Evolutionary conservation across 2,888 invertebrate genomes (phyloP), one percentile per base, ranked within the genome.

Genomic region (Scaptomyza parva): DNA sequence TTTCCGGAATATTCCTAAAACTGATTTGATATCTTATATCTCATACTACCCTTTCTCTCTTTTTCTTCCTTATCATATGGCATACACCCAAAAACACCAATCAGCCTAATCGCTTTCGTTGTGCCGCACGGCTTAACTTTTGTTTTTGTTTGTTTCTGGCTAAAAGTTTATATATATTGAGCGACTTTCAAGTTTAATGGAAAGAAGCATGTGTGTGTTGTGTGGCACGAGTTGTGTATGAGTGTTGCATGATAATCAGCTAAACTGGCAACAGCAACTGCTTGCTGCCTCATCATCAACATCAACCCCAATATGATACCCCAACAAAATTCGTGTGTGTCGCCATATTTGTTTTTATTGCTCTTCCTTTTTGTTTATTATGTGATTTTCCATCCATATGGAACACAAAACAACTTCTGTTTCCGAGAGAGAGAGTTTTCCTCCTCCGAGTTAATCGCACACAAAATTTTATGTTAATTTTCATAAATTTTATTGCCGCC

Each of bases 391-490:
- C 70, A 37, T 81, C 55, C 88, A 89, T 88, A 85, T 89, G 89
- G 68, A 70, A 58, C 74, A 66, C 35, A 35, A 35, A 6, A 51
- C 28, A 64, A 55, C 28, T 22, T 35, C 17, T 26, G 33, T 30
- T 54, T 58, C 14, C 22, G 9, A 17, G n/a, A n/a, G n/a, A n/a
- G n/a, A 37, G 83, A 79, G 76, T 77, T 76, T 84, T 28, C 5
- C 22, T 28, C 5, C 22, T 58, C 71, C 54, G 8, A 89, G 76
- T 88, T 87, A 89, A 86, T 89, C 88, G 88, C 86, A 88, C 86
- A 88, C 82, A 75, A 74, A 87, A 81, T 88, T 88, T 89, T 89
- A 89, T 89, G 89, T 76, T 86, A 81, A 88, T 89, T 88, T 88
- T 89, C 89, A 84, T 89, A 81, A 89, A 89, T 88, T 88, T 89